Evolutionary conservation across 2,113 vertebrate genomes (phyloP).

Genomic region (Scomber scombrus): DNA sequence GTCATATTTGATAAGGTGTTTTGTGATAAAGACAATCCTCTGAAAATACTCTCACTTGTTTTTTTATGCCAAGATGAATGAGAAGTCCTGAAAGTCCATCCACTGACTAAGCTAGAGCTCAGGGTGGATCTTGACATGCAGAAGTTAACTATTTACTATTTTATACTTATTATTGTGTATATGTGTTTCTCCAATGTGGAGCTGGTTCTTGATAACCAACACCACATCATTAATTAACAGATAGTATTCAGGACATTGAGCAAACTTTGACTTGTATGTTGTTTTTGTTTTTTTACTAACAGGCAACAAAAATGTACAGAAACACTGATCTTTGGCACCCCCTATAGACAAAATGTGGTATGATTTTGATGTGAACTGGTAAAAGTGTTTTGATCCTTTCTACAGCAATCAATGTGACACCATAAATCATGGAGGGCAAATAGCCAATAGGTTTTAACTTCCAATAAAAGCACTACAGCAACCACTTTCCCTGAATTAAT

Average conservation of each 20-base stretch:
- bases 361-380: background rate
- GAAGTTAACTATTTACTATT: background rate
- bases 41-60: too few relatives aligned
- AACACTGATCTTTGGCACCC: background rate
- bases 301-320: background rate
- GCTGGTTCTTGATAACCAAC: too few relatives aligned
- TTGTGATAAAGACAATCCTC: too few relatives aligned
- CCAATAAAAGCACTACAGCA: background rate
- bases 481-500: background rate
- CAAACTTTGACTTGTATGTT: background rate
- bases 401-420: background rate
- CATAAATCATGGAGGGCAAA: background rate
- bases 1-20: too few relatives aligned
- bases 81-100: too few relatives aligned
- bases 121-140: background rate
- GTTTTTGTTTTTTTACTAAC: too few relatives aligned
- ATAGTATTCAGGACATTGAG: background rate
- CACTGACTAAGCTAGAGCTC: too few relatives aligned
- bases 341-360: background rate
- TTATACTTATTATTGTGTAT: too few relatives aligned
- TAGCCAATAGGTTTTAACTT: background rate
- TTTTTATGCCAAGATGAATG: too few relatives aligned
- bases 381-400: background rate
- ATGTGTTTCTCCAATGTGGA: too few relatives aligned
- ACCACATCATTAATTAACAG: too few relatives aligned